Percentiles rank a stretch among this genome's conserved stretches.
These are phyloP conservation scores for Ridgeia piscesae DNA, from an alignment of 1,140 invertebrate genomes.

Conservation along the genomic window DNA sequence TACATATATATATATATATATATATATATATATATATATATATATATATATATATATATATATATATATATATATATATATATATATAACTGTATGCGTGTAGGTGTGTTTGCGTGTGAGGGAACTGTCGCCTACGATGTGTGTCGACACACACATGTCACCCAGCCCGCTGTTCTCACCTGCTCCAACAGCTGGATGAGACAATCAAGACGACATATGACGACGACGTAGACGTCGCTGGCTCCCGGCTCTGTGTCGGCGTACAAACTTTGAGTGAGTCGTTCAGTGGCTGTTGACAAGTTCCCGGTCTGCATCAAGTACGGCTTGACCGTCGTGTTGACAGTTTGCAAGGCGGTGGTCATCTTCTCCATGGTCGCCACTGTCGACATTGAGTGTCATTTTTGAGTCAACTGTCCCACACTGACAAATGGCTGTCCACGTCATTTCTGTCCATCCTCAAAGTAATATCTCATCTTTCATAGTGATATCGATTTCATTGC, in stretches of 20 bases:
- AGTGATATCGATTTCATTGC: neutral
- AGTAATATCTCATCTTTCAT: neutral
- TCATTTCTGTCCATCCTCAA: neutral
- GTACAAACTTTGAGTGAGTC: neutral
- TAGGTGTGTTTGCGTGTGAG: too few species aligned
- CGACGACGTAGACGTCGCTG: neutral
- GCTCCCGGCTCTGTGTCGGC: neutral
- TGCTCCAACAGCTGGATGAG: neutral
- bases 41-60: too few species aligned
- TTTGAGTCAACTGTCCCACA: neutral
- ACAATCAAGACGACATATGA: neutral
- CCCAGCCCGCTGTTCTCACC: neutral
- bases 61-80: too few species aligned
- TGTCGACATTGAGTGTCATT: neutral
- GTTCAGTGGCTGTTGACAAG: neutral
- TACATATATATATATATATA: too few species aligned
- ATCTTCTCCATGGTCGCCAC: neutral
- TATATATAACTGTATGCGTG: too few species aligned
- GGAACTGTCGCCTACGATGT: neutral
- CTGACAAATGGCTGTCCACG: neutral
- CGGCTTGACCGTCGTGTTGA: neutral
- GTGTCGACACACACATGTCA: neutral
- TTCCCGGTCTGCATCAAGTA: neutral
- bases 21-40: too few species aligned
- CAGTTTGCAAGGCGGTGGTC: neutral